Base-by-base conservation (phyloP, 2,113 vertebrate genomes). In the Alethe castanea region DNA sequence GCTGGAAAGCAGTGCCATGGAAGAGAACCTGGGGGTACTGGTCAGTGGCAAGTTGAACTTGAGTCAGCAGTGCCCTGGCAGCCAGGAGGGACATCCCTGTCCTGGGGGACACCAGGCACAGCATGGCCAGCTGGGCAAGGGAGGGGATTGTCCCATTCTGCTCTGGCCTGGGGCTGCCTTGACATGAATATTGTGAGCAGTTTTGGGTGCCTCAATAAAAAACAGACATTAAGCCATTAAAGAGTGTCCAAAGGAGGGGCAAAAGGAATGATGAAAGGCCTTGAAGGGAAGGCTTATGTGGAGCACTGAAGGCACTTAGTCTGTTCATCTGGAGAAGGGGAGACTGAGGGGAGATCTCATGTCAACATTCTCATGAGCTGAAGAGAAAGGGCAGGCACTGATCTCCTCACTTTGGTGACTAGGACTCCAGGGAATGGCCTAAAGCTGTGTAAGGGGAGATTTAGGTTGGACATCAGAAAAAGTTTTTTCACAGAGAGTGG, bases 51-150 rank as follows among this genome's bases (percentile, higher is more conserved):
- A 36, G 33, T 2, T 36, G 50, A 4, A 45, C 26, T 19, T 7
- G 40, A 45, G 8, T 1, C 40, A 56, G 20, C 19, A 44, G 25
- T 35, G 33, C 3, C 61, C 16, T 45, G 61, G 40, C 35, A 66
- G 20, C 40, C 50, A 29, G 50, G 33, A 66, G 33, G 38, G 40
- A 45, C 61, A 66, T 66, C 40, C 60, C 33, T 54, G 25, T 36
- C 12, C 31, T 65, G 48, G 60, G 36, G 31, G 14, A 0, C 29
- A 64, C 17, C 47, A 29, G 31, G 31, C 10, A 2, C 25, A 35
- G 14, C 38, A 35, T 10, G 0, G 0, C 25, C 48, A 44, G 24
- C 60, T 0, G 0, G 38, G 19, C 38, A n/a, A 23, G 25, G 38
- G 25, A 79, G 38, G 48, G 17, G 24, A 44, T 44, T 64, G 36